phyloP scores from a whole-genome alignment of 2,888 invertebrate species.

The Acanthopleura granulata region DNA sequence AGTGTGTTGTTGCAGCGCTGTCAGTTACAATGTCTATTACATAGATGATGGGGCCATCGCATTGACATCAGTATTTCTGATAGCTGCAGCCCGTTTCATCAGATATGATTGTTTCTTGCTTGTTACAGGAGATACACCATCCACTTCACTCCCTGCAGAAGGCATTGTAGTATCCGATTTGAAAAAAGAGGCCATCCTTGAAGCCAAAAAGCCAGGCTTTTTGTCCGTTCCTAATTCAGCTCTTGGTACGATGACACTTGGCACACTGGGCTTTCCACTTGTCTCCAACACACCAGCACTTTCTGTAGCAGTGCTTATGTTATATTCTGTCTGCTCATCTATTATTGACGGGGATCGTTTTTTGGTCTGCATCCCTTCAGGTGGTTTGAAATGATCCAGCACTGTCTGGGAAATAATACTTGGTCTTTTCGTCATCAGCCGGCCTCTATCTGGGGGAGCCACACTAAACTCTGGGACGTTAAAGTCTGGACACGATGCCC shows the following conservation, averaged over 20 bases:
- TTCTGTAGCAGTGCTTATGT: background rate
- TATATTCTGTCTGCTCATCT: background rate
- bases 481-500: background rate
- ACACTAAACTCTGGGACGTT: background rate
- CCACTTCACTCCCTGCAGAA: background rate
- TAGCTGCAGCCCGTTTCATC: background rate
- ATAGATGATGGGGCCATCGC: background rate
- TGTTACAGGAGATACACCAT: background rate
- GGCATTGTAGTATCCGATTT: background rate
- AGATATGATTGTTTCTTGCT: background rate
- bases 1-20: too few species aligned
- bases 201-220: background rate
- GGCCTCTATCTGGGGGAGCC: background rate
- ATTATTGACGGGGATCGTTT: background rate
- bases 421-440: background rate
- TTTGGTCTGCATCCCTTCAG: background rate
- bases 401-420: background rate
- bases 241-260: background rate
- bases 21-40: background rate
- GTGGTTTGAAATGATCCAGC: background rate
- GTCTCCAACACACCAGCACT: background rate
- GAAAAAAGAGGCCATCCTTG: background rate
- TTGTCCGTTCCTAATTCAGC: background rate
- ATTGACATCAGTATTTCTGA: background rate
- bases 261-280: too few species aligned